A percentile compares a stretch with the other conserved stretches of the same genome.
These are phyloP conservation scores for Poeciliopsis paucimaculata DNA, from an alignment of 2,797 vertebrate species.

Conservation along the genomic window DNA sequence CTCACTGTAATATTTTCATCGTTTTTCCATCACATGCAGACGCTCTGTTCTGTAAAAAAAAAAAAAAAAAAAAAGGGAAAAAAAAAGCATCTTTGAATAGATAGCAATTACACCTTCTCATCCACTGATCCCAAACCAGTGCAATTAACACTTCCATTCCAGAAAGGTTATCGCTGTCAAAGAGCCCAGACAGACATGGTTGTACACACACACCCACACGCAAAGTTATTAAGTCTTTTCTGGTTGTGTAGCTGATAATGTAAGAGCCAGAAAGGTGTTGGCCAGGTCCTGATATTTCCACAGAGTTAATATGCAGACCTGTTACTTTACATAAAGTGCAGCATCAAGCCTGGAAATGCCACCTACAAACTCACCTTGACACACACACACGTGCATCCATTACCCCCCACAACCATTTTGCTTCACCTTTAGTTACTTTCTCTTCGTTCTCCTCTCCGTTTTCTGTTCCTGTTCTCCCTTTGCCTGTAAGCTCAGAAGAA, in stretches of 20 bases:
- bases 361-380: not conserved
- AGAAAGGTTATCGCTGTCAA: slow-evolving; percentile 80
- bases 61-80: not conserved
- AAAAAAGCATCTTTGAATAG: slow-evolving; percentile 37
- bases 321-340: slow-evolving; percentile 56
- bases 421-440: not conserved
- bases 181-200: slow-evolving; percentile 27
- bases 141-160: slow-evolving; percentile 77
- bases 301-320: slow-evolving; percentile 69
- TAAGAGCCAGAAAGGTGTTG: slow-evolving; percentile 56
- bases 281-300: slow-evolving; percentile 66
- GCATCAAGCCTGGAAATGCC: slow-evolving; percentile 55
- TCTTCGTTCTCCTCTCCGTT: not conserved
- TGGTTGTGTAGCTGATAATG: slow-evolving; percentile 59
- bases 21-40: not conserved
- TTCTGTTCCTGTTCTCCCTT: not conserved
- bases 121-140: slow-evolving; percentile 67
- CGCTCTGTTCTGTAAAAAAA: slow-evolving; percentile 40
- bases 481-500: slow-evolving; percentile 18
- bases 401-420: slow-evolving; percentile 15
- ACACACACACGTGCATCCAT: slow-evolving; percentile 18
- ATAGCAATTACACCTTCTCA: slow-evolving; percentile 65
- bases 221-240: slow-evolving; percentile 63
- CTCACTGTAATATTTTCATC: not conserved
- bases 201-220: not conserved